These are phyloP conservation scores for Athrips mouffetella DNA, from an alignment of 2,888 invertebrate species.

Conservation along the genomic window DNA sequence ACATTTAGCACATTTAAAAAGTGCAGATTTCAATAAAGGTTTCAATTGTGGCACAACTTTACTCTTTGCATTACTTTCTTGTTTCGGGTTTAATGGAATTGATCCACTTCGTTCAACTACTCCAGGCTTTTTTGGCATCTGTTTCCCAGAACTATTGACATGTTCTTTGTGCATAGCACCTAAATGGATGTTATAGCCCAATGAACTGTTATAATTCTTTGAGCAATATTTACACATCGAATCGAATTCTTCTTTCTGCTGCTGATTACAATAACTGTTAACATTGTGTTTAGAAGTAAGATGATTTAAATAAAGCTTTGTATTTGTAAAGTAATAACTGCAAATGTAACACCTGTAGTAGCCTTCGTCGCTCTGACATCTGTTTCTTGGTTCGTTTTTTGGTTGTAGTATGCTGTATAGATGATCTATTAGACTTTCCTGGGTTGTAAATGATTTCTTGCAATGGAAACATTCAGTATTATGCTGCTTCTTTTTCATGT, in stretches of 20 bases:
- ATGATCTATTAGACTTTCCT: conserved; percentile 51
- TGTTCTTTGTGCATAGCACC: background rate
- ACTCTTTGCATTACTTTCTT: no score
- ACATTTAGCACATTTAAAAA: conserved; percentile 56
- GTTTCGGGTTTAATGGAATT: no score
- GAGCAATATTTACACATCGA: background rate
- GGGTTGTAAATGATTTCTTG: conserved; percentile 39
- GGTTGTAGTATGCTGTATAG: conserved; percentile 49
- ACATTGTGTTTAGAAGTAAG: conserved; percentile 35
- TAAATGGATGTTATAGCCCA: background rate
- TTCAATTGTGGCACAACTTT: no score
- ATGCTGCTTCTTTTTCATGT: conserved; percentile 13
- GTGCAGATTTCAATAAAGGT: conserved; percentile 34
- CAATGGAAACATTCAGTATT: conserved; percentile 51
- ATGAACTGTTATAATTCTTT: background rate
- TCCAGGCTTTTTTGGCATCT: no score
- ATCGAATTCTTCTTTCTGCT: background rate
- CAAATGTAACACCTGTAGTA: conserved; percentile 38
- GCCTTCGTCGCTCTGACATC: background rate
- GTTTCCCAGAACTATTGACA: background rate
- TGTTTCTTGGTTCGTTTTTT: conserved; percentile 19
- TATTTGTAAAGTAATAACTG: conserved; percentile 32
- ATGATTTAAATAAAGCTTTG: conserved; percentile 29
- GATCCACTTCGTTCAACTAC: no score
- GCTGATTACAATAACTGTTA: conserved; percentile 10